Conservation (phyloP, 2,888 invertebrate species). For the Heliconius charithonia region DNA sequence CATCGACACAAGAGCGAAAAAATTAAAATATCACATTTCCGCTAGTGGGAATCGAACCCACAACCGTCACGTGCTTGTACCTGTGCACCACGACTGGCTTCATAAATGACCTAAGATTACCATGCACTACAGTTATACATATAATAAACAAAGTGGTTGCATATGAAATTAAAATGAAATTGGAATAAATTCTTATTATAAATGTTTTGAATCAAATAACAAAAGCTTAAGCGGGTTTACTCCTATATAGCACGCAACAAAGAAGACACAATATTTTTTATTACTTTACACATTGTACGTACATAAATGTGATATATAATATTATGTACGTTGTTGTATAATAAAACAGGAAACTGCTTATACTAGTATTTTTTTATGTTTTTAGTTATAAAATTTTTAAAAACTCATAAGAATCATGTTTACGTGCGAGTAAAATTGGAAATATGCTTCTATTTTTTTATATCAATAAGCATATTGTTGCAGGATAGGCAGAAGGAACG, state of each 20-base stretch:
- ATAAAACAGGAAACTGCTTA: neutral
- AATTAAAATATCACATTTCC: neutral
- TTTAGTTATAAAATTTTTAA: neutral
- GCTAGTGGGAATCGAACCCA: neutral
- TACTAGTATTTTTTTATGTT: neutral
- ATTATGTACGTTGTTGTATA: neutral
- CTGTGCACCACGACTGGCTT: neutral
- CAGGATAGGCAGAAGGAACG: neutral
- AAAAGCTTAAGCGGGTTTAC: conserved; percentile 7
- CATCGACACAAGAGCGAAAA: neutral
- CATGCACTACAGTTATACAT: no score
- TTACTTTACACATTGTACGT: conserved; percentile 12
- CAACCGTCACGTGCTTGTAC: neutral
- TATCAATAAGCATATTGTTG: no score
- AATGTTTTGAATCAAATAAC: conserved; percentile 1
- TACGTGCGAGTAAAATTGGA: neutral
- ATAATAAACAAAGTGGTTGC: neutral
- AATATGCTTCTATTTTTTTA: neutral
- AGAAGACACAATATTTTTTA: neutral
- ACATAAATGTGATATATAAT: neutral
- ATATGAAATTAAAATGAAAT: neutral
- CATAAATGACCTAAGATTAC: no score
- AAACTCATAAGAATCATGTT: neutral
- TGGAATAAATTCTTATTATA: neutral
- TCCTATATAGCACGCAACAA: neutral